These are phyloP conservation scores for fruit fly (Drosophila melanogaster) DNA, from an alignment of 1,140 invertebrate genomes.

Conservation along the genomic window DNA sequence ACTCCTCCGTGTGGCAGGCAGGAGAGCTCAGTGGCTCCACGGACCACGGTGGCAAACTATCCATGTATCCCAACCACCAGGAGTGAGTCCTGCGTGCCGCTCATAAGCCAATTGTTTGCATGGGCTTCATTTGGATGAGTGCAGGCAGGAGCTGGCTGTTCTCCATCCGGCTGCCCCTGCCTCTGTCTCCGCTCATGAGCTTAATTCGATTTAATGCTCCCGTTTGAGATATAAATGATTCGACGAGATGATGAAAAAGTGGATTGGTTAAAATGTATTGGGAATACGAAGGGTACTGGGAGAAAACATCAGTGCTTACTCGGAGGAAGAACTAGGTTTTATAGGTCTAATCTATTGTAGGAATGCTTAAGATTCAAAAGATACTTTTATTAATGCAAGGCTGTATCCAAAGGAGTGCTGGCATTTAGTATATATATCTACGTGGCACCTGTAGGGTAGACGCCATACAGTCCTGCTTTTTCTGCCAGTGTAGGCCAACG, in stretches of 20 bases:
- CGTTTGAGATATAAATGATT: slow-evolving; percentile 84
- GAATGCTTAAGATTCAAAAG: no score
- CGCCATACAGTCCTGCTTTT: not conserved
- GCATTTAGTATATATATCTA: not conserved
- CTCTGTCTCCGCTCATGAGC: slow-evolving; percentile 75
- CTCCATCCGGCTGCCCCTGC: slow-evolving; percentile 55
- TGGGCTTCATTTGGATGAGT: slow-evolving; percentile 79
- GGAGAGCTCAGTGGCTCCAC: slow-evolving; percentile 18
- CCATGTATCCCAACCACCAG: slow-evolving; percentile 2
- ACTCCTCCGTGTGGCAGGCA: slow-evolving; percentile 22
- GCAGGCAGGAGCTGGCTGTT: slow-evolving; percentile 61
- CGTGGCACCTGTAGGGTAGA: no score
- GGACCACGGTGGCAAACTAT: not conserved
- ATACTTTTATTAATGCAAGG: no score
- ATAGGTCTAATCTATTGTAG: no score
- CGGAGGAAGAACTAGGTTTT: no score
- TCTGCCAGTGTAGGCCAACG: slow-evolving; percentile 5
- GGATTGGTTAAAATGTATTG: slow-evolving; percentile 83
- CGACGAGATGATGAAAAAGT: slow-evolving; percentile 83
- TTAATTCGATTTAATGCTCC: slow-evolving; percentile 84
- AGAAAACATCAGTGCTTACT: not conserved
- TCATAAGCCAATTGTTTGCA: slow-evolving; percentile 83
- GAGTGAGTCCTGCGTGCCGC: slow-evolving; percentile 55
- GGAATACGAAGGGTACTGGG: slow-evolving; percentile 53
- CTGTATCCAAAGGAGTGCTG: no score